These are phyloP conservation scores for Oscheius myriophilus DNA, from an alignment of 2,888 invertebrate species.

Conservation along the genomic window DNA sequence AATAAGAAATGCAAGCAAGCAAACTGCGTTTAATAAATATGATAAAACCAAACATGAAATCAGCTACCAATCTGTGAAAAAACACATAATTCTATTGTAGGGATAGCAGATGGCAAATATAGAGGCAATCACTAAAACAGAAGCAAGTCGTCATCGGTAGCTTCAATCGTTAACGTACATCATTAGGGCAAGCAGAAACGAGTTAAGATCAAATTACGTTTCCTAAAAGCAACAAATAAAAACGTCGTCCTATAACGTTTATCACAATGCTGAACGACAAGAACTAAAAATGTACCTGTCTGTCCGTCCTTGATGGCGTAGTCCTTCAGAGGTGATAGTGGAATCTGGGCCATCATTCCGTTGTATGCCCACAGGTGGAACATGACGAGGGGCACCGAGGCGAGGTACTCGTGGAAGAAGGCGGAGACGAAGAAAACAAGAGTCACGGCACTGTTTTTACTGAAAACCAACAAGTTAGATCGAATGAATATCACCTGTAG, in stretches of 20 bases:
- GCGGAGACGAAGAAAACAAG: constrained; percentile 83
- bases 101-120: no score
- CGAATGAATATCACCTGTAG: constrained; percentile 54
- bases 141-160: no score
- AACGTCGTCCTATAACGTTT: no score
- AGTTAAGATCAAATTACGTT: no score
- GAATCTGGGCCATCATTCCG: constrained; percentile 94
- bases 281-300: constrained; percentile 43
- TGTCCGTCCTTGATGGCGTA: constrained; percentile 76
- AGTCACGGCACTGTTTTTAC: constrained; percentile 69
- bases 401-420: constrained; percentile 83
- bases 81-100: no score
- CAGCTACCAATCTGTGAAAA: no score
- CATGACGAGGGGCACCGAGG: constrained; percentile 86
- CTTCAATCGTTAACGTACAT: constrained; percentile 99
- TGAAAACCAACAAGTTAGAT: constrained; percentile 22
- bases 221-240: no score
- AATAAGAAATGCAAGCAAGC: no score
- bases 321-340: constrained; percentile 83
- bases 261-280: neutral
- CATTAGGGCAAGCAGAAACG: constrained; percentile 95
- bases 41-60: no score
- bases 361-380: constrained; percentile 96
- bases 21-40: no score
- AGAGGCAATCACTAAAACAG: no score